These are phyloP conservation scores for Semotilus atromaculatus DNA, from an alignment of 2,797 vertebrate genomes.

Conservation along the genomic window DNA sequence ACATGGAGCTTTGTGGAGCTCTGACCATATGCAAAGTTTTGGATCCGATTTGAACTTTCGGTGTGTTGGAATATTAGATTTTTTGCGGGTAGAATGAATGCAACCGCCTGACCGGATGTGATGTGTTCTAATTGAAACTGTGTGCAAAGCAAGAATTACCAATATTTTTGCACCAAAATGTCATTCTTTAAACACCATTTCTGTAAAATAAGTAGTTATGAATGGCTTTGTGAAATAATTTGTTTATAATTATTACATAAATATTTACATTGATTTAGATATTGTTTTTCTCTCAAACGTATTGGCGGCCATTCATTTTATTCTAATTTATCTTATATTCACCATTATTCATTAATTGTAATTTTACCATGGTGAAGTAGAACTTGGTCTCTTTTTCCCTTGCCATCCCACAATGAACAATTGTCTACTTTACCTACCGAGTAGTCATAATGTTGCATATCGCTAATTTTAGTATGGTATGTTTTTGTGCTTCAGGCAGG, in stretches of 20 bases:
- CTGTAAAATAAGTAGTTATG: background rate
- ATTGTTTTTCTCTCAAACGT: background rate
- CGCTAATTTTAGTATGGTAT: background rate
- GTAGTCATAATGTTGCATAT: background rate
- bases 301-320: background rate
- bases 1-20: no score
- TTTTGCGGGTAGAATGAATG: no score
- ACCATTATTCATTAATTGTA: background rate
- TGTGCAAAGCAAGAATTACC: no score
- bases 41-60: no score
- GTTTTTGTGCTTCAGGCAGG: conserved; percentile 82
- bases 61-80: no score
- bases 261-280: background rate
- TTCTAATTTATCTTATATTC: background rate
- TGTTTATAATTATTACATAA: background rate
- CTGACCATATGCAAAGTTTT: no score
- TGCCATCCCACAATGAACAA: background rate
- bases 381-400: background rate
- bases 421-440: background rate
- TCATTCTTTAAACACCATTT: background rate
- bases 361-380: background rate
- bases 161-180: no score
- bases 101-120: no score
- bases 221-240: background rate
- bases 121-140: no score